These are phyloP conservation scores for Eulithis testata DNA, from an alignment of 2,888 invertebrate genomes.

Conservation along the genomic window DNA sequence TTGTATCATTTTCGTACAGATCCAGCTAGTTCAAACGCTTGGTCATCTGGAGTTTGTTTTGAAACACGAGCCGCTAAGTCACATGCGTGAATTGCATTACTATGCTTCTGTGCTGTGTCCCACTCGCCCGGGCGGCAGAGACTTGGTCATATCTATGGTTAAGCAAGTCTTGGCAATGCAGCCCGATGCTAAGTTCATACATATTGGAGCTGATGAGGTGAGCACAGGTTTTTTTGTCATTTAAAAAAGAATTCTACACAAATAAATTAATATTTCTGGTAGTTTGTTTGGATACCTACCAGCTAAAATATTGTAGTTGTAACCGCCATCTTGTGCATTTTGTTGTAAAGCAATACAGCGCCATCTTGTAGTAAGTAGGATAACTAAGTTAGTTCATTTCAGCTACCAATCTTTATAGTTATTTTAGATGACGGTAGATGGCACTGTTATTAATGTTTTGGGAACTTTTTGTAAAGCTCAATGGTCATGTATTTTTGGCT, in stretches of 20 bases:
- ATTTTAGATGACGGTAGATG: neutral
- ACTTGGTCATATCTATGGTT: constrained; percentile 87
- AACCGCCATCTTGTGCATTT: too few relatives aligned
- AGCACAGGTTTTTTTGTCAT: constrained; percentile 10
- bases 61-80: constrained; percentile 88
- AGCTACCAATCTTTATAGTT: neutral
- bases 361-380: neutral
- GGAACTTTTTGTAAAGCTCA: neutral
- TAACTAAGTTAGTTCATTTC: neutral
- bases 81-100: constrained; percentile 86
- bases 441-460: neutral
- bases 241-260: too few relatives aligned
- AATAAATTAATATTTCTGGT: too few relatives aligned
- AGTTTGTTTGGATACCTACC: too few relatives aligned
- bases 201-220: constrained; percentile 93
- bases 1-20: constrained; percentile 52
- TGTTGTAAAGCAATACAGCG: neutral
- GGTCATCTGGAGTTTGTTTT: constrained; percentile 94
- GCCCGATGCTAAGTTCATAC: constrained; percentile 86
- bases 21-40: constrained; percentile 93
- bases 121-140: constrained; percentile 85
- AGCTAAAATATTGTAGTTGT: too few relatives aligned
- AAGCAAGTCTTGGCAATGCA: constrained; percentile 89
- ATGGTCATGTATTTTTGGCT: neutral
- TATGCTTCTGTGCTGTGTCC: constrained; percentile 91